These are phyloP conservation scores for Stegodyphus mimosarum DNA, from an alignment of 1,140 invertebrate species.

Conservation along the genomic window DNA sequence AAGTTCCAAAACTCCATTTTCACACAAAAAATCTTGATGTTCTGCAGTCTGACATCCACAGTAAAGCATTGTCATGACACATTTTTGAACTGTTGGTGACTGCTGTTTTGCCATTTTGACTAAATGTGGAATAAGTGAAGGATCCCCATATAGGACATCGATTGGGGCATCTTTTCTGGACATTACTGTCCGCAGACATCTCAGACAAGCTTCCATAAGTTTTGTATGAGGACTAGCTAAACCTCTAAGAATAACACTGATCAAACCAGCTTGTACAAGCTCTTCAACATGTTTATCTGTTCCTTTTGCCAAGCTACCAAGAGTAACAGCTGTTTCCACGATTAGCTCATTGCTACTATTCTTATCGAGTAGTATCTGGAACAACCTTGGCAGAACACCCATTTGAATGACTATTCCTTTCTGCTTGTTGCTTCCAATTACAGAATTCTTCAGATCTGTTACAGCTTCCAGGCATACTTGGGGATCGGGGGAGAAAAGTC, in stretches of 20 bases:
- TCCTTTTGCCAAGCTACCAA: constrained; percentile 82
- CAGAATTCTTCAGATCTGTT: constrained; percentile 87
- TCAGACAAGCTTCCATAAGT: constrained; percentile 75
- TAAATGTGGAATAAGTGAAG: constrained; percentile 73
- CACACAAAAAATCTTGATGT: no score
- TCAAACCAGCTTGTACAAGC: constrained; percentile 76
- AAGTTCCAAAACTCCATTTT: no score
- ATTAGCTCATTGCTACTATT: constrained; percentile 73
- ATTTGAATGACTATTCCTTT: constrained; percentile 86
- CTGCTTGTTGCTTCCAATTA: constrained; percentile 91
- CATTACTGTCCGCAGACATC: constrained; percentile 77
- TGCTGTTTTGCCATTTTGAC: constrained; percentile 68
- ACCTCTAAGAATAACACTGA: constrained; percentile 74
- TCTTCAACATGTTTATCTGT: constrained; percentile 77
- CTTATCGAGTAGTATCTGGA: constrained; percentile 80
- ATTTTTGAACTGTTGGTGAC: constrained; percentile 78
- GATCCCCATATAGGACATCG: constrained; percentile 74
- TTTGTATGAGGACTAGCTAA: constrained; percentile 45
- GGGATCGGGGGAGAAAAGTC: no score
- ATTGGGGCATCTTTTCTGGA: constrained; percentile 73
- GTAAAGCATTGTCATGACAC: constrained; percentile 80
- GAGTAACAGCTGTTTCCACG: constrained; percentile 80
- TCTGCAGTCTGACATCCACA: constrained; percentile 76
- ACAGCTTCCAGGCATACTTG: no score
- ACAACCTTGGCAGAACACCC: constrained; percentile 83